These are phyloP conservation scores for Drosophila nigritarsus DNA, from an alignment of 2,888 invertebrate species.

Conservation along the genomic window DNA sequence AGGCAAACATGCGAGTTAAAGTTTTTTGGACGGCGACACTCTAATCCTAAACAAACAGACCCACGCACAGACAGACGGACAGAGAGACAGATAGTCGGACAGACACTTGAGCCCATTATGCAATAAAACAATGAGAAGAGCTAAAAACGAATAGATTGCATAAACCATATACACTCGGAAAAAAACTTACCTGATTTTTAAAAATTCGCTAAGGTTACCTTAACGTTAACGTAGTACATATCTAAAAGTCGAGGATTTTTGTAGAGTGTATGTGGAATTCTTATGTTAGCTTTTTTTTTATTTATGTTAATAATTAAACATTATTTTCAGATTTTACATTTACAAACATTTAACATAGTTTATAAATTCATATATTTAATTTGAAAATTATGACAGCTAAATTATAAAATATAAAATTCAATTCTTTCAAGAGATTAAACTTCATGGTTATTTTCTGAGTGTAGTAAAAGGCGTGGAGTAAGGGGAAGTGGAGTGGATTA, in stretches of 20 bases:
- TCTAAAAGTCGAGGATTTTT: no score
- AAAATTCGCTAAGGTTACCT: neutral
- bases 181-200: neutral
- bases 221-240: no score
- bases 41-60: conserved; percentile 74
- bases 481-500: conserved; percentile 47
- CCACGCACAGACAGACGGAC: conserved; percentile 39
- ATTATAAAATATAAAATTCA: neutral
- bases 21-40: conserved; percentile 44
- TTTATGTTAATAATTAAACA: neutral
- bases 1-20: conserved; percentile 62
- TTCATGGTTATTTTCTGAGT: neutral
- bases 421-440: neutral
- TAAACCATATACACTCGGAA: neutral
- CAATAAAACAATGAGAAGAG: conserved; percentile 70
- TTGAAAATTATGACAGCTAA: neutral
- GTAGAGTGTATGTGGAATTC: neutral
- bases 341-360: no score
- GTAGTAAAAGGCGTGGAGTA: neutral
- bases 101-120: conserved; percentile 73
- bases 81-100: conserved; percentile 42
- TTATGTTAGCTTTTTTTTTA: neutral
- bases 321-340: neutral
- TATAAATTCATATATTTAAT: neutral
- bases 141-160: neutral